A percentile compares a stretch with the other conserved stretches of the same genome.
Conservation (phyloP, 2,888 invertebrate species). For the Platycheirus rosarum region DNA sequence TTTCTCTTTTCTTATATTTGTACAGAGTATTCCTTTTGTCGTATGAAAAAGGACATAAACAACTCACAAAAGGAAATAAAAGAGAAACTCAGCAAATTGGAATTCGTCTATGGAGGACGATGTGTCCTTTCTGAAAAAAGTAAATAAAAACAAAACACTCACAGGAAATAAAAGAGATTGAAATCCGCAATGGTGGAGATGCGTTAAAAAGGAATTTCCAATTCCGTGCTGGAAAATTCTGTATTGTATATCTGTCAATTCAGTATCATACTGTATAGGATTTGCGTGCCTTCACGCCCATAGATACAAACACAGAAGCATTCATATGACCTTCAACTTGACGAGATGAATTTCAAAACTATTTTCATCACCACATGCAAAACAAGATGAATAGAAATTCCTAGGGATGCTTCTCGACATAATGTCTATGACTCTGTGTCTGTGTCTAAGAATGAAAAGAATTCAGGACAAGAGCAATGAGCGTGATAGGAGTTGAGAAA, state of each 20-base stretch:
- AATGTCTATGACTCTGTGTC: conserved; percentile 21
- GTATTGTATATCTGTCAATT: not conserved
- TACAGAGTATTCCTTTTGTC: conserved; percentile 20
- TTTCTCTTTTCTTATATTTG: conserved; percentile 34
- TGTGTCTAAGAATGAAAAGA: conserved; percentile 10
- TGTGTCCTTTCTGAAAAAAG: conserved; percentile 4
- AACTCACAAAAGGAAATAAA: conserved; percentile 19
- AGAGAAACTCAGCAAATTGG: conserved; percentile 54
- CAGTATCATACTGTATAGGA: not conserved
- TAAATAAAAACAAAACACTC: no score
- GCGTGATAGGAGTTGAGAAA: conserved; percentile 25
- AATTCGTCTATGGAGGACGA: conserved; percentile 32
- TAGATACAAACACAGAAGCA: not conserved
- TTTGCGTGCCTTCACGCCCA: no score
- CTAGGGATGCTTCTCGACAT: conserved; percentile 1
- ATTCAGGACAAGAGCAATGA: conserved; percentile 38
- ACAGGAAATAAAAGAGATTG: conserved; percentile 23
- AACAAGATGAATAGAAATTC: conserved; percentile 22
- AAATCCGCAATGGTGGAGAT: conserved; percentile 36
- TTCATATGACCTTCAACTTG: conserved; percentile 39
- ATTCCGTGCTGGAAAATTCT: conserved; percentile 17
- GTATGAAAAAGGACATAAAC: conserved; percentile 26
- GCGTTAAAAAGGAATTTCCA: conserved; percentile 52
- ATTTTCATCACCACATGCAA: conserved; percentile 50
- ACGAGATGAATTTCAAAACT: conserved; percentile 50